A percentile compares a stretch with the other conserved stretches of the same genome.
phyloP scores from a whole-genome alignment of 2,797 vertebrate species.

The Coendou prehensilis region DNA sequence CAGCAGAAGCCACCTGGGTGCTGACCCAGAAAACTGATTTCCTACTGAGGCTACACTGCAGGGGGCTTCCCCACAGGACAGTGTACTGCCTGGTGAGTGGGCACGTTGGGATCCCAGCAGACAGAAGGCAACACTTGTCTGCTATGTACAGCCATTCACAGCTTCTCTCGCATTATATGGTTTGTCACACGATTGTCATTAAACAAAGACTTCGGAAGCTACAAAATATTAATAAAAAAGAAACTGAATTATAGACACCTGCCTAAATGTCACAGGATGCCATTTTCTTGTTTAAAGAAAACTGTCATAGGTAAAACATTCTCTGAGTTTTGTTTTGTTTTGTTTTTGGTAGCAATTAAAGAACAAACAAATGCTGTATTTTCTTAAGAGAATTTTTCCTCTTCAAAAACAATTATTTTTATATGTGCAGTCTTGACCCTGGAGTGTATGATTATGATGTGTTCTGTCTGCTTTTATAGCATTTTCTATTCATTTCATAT shows the following conservation, averaged over 20 bases:
- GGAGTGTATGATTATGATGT: neutral
- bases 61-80: rapidly evolving
- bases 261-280: neutral
- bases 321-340: constrained; percentile 37
- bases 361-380: neutral
- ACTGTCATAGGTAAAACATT: neutral
- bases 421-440: too few relatives aligned
- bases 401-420: neutral
- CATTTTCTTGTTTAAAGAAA: constrained; percentile 44
- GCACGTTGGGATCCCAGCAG: neutral
- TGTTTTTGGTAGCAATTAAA: constrained; percentile 42
- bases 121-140: neutral
- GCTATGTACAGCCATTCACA: neutral
- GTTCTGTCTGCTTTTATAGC: neutral
- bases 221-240: neutral
- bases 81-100: rapidly evolving
- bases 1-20: too few relatives aligned
- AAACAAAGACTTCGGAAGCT: constrained; percentile 50
- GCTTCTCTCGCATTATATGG: neutral
- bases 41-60: neutral
- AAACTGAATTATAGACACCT: constrained; percentile 18
- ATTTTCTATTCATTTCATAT: neutral
- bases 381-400: neutral
- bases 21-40: neutral
- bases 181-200: neutral